Evolutionary conservation across 2,797 vertebrate genomes (phyloP).

Genomic region (Denticeps clupeoides): DNA sequence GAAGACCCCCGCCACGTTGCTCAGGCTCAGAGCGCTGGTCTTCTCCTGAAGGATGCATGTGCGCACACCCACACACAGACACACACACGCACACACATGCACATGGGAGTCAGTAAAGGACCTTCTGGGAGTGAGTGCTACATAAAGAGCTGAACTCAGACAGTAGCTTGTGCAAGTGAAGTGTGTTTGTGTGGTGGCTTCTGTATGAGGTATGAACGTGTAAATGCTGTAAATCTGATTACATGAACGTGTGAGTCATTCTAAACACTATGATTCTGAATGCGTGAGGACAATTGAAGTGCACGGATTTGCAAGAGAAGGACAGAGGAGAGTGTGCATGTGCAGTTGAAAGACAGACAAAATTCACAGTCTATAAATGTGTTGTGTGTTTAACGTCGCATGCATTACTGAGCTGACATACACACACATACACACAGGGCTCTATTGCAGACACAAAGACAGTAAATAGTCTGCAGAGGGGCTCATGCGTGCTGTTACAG

Average conservation of each 20-base stretch:
- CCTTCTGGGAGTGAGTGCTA: no score
- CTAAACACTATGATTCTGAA: no score
- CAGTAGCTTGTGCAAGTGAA: no score
- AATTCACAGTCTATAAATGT: neutral
- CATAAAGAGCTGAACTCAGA: no score
- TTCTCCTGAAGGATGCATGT: conserved; percentile 72
- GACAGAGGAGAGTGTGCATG: no score
- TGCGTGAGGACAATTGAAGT: no score
- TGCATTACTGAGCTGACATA: conserved; percentile 1
- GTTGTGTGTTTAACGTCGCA: neutral
- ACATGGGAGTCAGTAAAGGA: neutral
- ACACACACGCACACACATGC: neutral
- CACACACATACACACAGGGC: conserved; percentile 3
- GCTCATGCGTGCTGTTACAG: conserved; percentile 68
- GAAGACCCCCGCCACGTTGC: conserved; percentile 94
- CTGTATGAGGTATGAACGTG: no score
- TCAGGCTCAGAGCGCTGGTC: conserved; percentile 92
- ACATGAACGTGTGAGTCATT: neutral
- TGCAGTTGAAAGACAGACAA: neutral
- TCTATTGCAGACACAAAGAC: conserved; percentile 1
- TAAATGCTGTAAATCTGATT: no score
- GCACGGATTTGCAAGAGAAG: no score
- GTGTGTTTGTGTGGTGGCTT: no score
- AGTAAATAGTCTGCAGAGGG: conserved; percentile 37
- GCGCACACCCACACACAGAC: conserved; percentile 7